Base-by-base conservation (phyloP, 2,888 invertebrate species). In the Nomada ferruginata region DNA sequence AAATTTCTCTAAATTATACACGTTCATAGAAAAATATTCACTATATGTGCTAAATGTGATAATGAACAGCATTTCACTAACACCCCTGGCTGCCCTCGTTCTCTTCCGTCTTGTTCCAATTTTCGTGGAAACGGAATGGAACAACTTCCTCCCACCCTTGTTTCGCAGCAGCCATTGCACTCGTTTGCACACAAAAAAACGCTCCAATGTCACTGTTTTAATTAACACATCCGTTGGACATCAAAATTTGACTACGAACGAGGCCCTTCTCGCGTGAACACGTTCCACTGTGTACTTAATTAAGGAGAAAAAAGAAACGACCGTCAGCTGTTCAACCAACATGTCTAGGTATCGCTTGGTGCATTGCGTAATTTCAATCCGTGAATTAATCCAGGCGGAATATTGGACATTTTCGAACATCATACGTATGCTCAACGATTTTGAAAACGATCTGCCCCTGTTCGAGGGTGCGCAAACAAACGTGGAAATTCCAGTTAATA, bases 161-260 rank as follows among this genome's bases (percentile, higher is more conserved):
- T 61, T 42, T 63, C 55, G 5, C 44, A n/a, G 15, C 44, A n/a
- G 36, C 7, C 36, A 36, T 36, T 36, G 36, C 36, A 15, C 13
- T 47, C 2, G 47, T 47, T 47, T 15, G 47, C 47, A 15, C 47
- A 47, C 36, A 36, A 36, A 36, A 0, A 47, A 47, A 10, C 11
- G 47, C 15, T 47, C 47, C 11, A 15, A 15, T 15, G 47, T 15
- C 13, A 47, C 3, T 64, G 60, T 59, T 77, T 77, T 80, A 77
- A 77, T 77, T 77, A 80, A 73, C 71, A 68, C 68, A 63, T 52
- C 26, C 11, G 55, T 52, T 64, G 64, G 50, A 36, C 59, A 52
- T 26, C n/a, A 63, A 47, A 68, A 52, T 61, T 79, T 26, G 55
- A 47, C 71, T 10, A 9, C 18, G 44, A 55, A 50, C 55, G 7